These are phyloP conservation scores for Lysiphlebus fabarum DNA, from an alignment of 1,140 invertebrate genomes.

Conservation along the genomic window DNA sequence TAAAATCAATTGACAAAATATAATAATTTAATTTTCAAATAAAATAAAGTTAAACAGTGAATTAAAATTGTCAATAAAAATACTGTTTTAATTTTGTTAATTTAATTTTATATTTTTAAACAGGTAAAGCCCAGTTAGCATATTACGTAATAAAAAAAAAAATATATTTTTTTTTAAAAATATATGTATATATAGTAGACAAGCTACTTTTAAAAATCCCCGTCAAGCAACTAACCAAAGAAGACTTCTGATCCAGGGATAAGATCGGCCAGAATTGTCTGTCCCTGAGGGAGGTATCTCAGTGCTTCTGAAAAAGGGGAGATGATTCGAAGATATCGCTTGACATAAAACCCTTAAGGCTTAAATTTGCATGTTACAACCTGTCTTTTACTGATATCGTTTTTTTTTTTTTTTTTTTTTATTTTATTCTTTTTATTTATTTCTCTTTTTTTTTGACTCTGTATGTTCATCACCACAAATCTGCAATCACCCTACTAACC, in stretches of 20 bases:
- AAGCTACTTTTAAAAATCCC: no score
- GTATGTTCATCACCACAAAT: slow-evolving; percentile 26
- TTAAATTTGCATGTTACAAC: slow-evolving; percentile 57
- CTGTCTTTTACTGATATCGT: slow-evolving; percentile 25
- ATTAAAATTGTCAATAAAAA: no score
- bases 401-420: slow-evolving; percentile 33
- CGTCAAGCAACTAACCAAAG: not conserved
- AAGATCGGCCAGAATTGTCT: slow-evolving; percentile 27
- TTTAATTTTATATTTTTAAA: no score
- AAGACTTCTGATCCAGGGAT: slow-evolving; percentile 27
- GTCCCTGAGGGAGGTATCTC: slow-evolving; percentile 22
- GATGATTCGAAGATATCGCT: slow-evolving; percentile 53
- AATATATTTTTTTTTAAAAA: no score
- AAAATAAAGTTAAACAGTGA: no score
- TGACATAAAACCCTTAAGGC: slow-evolving; percentile 56
- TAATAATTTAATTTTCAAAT: no score
- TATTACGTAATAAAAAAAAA: no score
- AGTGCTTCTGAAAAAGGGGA: slow-evolving; percentile 31
- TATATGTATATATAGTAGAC: no score
- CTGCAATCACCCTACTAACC: slow-evolving; percentile 21
- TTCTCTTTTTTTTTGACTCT: slow-evolving; percentile 9
- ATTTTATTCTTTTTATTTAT: not conserved
- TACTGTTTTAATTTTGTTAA: no score
- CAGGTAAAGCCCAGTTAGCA: no score
- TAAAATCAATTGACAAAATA: no score